phyloP scores from a whole-genome alignment of 2,113 vertebrate genomes.

The Taxidea taxus region DNA sequence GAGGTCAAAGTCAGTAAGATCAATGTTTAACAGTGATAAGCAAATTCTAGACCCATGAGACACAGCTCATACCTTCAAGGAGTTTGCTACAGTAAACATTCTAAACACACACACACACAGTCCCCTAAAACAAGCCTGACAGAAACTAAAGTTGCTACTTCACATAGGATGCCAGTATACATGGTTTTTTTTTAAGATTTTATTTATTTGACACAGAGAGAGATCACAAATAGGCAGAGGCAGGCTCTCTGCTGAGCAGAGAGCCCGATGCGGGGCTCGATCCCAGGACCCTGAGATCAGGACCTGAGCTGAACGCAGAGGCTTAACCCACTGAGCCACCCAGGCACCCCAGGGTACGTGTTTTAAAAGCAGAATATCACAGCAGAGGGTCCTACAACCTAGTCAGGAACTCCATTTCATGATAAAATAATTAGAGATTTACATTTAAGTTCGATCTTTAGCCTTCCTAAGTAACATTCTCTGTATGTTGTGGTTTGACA shows the following conservation, averaged over 20 bases:
- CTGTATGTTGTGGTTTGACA: background rate
- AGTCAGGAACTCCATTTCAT: background rate
- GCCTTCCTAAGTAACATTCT: background rate
- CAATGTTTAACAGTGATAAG: background rate
- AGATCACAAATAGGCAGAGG: too few relatives aligned
- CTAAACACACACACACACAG: background rate
- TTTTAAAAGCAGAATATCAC: background rate
- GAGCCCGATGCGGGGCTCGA: too few relatives aligned
- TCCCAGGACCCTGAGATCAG: too few relatives aligned
- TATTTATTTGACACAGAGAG: too few relatives aligned
- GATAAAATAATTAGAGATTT: background rate
- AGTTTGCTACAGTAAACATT: background rate
- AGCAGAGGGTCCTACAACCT: background rate
- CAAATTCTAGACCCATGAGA: background rate
- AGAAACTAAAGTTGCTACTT: background rate
- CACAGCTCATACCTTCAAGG: background rate
- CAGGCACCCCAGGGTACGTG: background rate
- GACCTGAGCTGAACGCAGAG: too few relatives aligned
- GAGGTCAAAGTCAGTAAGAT: background rate
- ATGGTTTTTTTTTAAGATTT: too few relatives aligned
- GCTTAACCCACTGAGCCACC: too few relatives aligned
- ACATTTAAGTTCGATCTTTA: background rate
- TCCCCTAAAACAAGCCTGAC: background rate
- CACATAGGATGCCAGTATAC: background rate
- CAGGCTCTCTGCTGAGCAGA: too few relatives aligned